A percentile compares a stretch with the other conserved stretches of the same genome.
phyloP scores from a whole-genome alignment of 2,888 invertebrate genomes.

The Andrena bucephala region DNA sequence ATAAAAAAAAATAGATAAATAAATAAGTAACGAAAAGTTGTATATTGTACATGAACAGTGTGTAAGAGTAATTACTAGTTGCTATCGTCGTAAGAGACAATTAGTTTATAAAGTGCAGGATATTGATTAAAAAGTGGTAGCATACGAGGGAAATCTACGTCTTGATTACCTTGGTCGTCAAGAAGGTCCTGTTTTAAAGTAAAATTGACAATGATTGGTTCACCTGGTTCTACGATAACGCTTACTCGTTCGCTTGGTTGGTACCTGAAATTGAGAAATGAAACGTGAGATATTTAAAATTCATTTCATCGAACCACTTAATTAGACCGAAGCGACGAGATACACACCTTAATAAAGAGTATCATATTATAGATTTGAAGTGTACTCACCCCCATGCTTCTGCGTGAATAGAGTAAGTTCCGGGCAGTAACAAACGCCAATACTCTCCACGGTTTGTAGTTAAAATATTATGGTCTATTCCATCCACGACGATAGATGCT shows the following conservation, averaged over 20 bases:
- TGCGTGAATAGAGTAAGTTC: constrained; percentile 92
- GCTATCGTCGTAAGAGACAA: constrained; percentile 68
- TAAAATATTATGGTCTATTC: constrained; percentile 92
- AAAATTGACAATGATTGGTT: constrained; percentile 85
- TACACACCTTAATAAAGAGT: constrained; percentile 5
- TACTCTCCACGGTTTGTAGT: constrained; percentile 95
- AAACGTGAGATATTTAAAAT: background rate
- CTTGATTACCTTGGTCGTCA: constrained; percentile 82
- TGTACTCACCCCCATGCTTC: constrained; percentile 89
- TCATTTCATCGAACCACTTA: constrained; percentile 27
- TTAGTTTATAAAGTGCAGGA: constrained; percentile 75
- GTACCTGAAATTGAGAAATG: constrained; percentile 85
- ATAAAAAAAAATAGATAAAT: constrained; percentile 13
- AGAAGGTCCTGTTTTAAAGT: constrained; percentile 77
- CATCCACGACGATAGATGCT: constrained; percentile 91
- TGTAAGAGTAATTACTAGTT: constrained; percentile 52
- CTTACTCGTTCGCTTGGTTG: constrained; percentile 84
- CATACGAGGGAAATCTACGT: constrained; percentile 76
- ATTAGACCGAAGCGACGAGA: background rate
- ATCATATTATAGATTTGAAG: background rate
- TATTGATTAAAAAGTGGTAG: constrained; percentile 76
- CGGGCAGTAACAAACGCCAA: constrained; percentile 97
- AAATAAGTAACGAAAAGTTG: background rate
- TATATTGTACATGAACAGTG: constrained; percentile 16
- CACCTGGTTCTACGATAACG: constrained; percentile 83